These are phyloP conservation scores for Elegia similella DNA, from an alignment of 2,888 invertebrate genomes.

Conservation along the genomic window DNA sequence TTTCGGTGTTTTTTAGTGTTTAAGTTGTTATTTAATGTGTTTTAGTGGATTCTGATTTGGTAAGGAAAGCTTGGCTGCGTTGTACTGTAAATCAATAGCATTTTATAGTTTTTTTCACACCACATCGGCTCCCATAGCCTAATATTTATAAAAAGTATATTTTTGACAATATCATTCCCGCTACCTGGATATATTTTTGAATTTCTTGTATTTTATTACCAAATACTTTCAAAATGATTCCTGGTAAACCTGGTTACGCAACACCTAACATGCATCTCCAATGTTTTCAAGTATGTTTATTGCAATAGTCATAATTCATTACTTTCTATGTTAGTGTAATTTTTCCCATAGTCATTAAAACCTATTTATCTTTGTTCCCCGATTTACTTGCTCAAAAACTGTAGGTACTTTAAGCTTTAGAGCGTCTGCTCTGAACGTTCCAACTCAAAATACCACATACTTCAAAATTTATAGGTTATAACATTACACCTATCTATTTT, in stretches of 20 bases:
- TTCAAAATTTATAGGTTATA: no score
- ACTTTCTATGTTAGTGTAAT: no score
- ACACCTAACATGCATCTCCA: not conserved
- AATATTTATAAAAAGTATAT: slow-evolving; percentile 47
- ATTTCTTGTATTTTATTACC: slow-evolving; percentile 20
- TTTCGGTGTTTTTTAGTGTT: slow-evolving; percentile 20
- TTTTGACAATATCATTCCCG: slow-evolving; percentile 60
- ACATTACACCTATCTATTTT: no score
- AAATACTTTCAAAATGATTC: not conserved
- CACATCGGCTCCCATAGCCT: slow-evolving; percentile 42
- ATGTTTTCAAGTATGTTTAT: no score
- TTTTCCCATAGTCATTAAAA: no score
- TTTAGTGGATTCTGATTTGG: not conserved
- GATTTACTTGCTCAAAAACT: no score
- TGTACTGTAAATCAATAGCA: slow-evolving; percentile 29
- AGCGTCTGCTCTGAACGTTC: no score
- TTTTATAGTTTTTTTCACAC: slow-evolving; percentile 35
- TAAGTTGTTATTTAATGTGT: not conserved
- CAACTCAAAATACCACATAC: no score
- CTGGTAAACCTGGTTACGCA: not conserved
- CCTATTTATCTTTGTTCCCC: no score
- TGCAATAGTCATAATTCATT: no score
- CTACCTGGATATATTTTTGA: slow-evolving; percentile 40
- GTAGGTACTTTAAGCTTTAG: no score
- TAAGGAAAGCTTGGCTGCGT: not conserved